phyloP scores from a whole-genome alignment of 2,888 invertebrate species.

The Pediacus dermestoides region DNA sequence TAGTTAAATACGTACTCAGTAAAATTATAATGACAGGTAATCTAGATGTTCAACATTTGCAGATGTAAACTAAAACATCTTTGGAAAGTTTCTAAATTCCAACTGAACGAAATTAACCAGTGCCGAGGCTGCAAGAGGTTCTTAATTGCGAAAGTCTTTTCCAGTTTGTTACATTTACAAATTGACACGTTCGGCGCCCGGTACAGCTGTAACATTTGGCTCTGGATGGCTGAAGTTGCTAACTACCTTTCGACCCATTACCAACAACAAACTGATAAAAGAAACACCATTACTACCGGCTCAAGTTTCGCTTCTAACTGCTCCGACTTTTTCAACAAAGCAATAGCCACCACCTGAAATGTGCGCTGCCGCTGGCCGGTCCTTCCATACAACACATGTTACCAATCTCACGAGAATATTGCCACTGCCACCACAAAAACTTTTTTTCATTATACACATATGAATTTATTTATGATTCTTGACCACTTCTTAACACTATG shows the following conservation, averaged over 20 bases:
- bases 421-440: slow-evolving; percentile 3
- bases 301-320: slow-evolving; percentile 30
- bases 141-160: slow-evolving; percentile 49
- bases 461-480: too few relatives aligned
- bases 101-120: slow-evolving; percentile 35
- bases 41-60: slow-evolving; percentile 33
- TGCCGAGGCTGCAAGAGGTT: slow-evolving; percentile 30
- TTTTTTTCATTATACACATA: too few relatives aligned
- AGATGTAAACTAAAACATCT: slow-evolving; percentile 35
- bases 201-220: slow-evolving; percentile 33
- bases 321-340: slow-evolving; percentile 8
- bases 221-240: slow-evolving; percentile 33
- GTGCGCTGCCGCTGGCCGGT: not conserved
- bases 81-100: slow-evolving; percentile 18
- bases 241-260: slow-evolving; percentile 43
- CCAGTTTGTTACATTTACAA: slow-evolving; percentile 48
- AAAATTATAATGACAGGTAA: slow-evolving; percentile 41
- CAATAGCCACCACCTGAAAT: not conserved
- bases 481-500: too few relatives aligned
- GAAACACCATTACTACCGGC: slow-evolving; percentile 39
- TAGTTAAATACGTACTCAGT: slow-evolving; percentile 37
- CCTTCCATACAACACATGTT: slow-evolving; percentile 8
- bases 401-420: slow-evolving; percentile 7
- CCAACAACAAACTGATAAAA: slow-evolving; percentile 44
- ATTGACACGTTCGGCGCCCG: slow-evolving; percentile 44